A percentile compares a stretch with the other conserved stretches of the same genome.
phyloP scores from a whole-genome alignment of 64 coral and sea anemone genomes.

The Catalaphyllia jardinei region DNA sequence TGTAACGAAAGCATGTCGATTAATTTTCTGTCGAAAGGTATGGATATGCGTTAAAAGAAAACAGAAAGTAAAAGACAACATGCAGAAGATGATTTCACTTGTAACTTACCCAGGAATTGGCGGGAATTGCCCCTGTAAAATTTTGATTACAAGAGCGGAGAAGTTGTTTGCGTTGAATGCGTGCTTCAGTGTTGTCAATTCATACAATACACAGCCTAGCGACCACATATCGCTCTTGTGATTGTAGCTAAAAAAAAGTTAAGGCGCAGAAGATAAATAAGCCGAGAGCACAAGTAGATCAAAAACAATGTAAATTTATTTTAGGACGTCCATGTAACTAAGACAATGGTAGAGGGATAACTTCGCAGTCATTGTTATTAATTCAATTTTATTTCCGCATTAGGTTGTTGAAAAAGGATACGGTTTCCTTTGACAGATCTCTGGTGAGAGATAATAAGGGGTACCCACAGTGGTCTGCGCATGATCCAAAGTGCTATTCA shows the following conservation, averaged over 20 bases:
- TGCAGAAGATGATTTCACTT: background rate
- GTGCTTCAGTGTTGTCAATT: constrained; percentile 81
- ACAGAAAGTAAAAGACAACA: too few relatives aligned
- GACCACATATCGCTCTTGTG: constrained; percentile 99
- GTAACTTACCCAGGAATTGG: constrained; percentile 78
- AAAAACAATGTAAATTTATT: too few relatives aligned
- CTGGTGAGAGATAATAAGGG: constrained; percentile 97
- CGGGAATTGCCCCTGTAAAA: constrained; percentile 73
- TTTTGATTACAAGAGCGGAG: constrained; percentile 85
- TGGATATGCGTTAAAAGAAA: too few relatives aligned
- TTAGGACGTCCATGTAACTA: too few relatives aligned
- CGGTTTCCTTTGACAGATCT: constrained; percentile 96
- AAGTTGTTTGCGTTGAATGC: constrained; percentile 90
- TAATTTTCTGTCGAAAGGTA: background rate
- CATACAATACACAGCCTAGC: constrained; percentile 93
- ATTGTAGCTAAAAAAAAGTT: constrained; percentile 77
- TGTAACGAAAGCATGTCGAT: constrained; percentile 20
- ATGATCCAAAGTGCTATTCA: constrained; percentile 93
- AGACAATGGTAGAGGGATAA: background rate
- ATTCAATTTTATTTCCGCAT: background rate
- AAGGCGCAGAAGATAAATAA: background rate
- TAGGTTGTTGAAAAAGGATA: constrained; percentile 69
- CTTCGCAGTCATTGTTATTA: background rate
- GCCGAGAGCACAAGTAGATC: background rate
- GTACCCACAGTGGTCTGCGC: constrained; percentile 94